Base-by-base conservation (phyloP, 2,113 vertebrate genomes). In the Ochotona curzoniae region DNA sequence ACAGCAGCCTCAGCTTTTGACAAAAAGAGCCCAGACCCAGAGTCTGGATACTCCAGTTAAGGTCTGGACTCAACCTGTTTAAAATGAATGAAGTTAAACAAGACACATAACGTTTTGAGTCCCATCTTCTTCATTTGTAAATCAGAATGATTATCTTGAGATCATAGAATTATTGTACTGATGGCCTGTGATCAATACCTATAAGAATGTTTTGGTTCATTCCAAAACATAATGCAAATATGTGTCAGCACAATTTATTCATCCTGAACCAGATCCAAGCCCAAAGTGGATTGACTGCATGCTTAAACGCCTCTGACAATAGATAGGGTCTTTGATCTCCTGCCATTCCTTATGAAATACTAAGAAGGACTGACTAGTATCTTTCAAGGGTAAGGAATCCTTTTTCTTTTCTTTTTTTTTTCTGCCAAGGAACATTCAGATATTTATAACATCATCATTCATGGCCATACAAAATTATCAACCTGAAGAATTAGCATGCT, bases 181-280 rank as follows among this genome's bases (percentile, higher is more conserved):
- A 90, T 84, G 87, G 61, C 15, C 63, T 32, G 17, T 35, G 44
- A 20, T 74, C 49, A 67, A 38, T 30, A 67, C 12, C 25, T 70
- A 88, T 51, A 51, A 90, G 88, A 87, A 87, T 57, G 14, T 64
- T 79, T 83, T 70, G 18, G 57, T 60, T 95, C 21, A 30, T 85
- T 69, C 44, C 26, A 76, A 95, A 92, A 82, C 30, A 82, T 25
- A 71, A 89, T 71, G 61, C 44, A 85, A 78, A 44, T 73, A 76
- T 73, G 80, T 91, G 17, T 80, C 25, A 57, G 79, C 47, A 79
- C 61, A 86, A 94, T 57, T 66, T 83, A 83, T 83, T 91, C 47
- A 71, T 54, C 21, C 35, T 75, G 26, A 93, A 83, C 54, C 75
- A 93, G 83, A 94, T 70, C 28, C 20, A 83, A 5, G 5, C 9